These are phyloP conservation scores for Valencia hispanica DNA, from an alignment of 2,797 vertebrate species.

Conservation along the genomic window DNA sequence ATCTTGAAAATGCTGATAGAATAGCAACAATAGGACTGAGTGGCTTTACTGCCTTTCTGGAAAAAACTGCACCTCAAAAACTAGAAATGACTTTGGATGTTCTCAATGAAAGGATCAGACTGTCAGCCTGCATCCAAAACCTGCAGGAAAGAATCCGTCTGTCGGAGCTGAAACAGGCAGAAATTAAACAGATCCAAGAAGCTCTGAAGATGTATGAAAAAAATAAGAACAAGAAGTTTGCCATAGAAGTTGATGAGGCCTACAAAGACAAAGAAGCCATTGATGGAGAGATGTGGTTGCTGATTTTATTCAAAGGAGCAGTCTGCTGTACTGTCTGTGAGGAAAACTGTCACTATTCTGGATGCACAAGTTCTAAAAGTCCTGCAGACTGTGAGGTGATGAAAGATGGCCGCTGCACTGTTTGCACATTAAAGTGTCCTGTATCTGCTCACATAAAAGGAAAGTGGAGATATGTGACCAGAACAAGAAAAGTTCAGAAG, in stretches of 20 bases:
- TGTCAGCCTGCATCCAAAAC: background rate
- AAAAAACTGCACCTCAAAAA: background rate
- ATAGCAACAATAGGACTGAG: background rate
- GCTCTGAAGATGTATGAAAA: background rate
- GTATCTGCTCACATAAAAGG: background rate
- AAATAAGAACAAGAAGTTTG: background rate
- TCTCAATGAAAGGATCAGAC: constrained; percentile 1
- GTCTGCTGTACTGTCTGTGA: background rate
- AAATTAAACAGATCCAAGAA: background rate
- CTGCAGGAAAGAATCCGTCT: background rate
- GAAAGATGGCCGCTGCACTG: background rate
- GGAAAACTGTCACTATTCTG: constrained; percentile 12
- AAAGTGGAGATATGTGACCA: background rate
- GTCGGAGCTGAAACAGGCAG: background rate
- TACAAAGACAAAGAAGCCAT: background rate
- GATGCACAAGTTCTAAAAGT: background rate
- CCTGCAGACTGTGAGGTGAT: constrained; percentile 11
- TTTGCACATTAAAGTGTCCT: background rate
- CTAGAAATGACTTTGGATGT: background rate
- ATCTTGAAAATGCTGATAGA: background rate
- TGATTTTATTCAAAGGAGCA: background rate
- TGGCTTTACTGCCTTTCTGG: background rate
- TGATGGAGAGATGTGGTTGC: background rate
- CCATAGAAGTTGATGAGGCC: background rate
- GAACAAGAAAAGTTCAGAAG: constrained; percentile 7